phyloP scores from a whole-genome alignment of 2,888 invertebrate species.

The Chironomus riparius region DNA sequence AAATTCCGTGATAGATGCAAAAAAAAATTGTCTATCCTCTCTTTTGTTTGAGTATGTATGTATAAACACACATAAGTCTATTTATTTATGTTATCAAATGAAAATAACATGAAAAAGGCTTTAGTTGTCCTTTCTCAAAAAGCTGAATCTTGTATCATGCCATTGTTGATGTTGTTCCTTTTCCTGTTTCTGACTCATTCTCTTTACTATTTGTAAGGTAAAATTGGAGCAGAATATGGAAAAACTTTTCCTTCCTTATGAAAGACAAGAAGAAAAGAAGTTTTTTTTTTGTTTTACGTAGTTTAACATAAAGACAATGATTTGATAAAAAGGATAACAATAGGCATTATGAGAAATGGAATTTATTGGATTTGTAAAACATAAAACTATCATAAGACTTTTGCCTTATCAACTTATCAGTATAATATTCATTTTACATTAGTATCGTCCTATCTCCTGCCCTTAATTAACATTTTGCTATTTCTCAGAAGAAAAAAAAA shows the following conservation, averaged over 20 bases:
- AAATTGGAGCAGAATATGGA: background rate
- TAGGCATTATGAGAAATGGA: background rate
- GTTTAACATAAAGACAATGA: background rate
- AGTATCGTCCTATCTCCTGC: background rate
- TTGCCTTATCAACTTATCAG: constrained; percentile 11
- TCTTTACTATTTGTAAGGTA: too few relatives aligned
- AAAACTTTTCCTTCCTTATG: background rate
- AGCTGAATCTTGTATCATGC: too few relatives aligned
- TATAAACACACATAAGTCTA: too few relatives aligned
- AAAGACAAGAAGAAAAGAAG: background rate
- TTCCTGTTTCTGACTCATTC: too few relatives aligned
- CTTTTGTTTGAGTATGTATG: too few relatives aligned
- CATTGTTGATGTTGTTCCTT: too few relatives aligned
- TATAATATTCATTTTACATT: background rate
- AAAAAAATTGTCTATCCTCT: too few relatives aligned
- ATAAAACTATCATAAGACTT: constrained; percentile 10
- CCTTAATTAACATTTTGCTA: constrained; percentile 18
- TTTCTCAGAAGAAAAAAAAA: background rate
- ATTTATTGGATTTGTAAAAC: constrained; percentile 18
- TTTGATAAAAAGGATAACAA: background rate
- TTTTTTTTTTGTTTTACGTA: background rate
- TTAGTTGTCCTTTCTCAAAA: too few relatives aligned
- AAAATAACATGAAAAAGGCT: background rate
- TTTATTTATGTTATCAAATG: too few relatives aligned
- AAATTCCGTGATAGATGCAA: too few relatives aligned